phyloP scores from a whole-genome alignment of 2,888 invertebrate species.

The Melanostoma scalare region DNA sequence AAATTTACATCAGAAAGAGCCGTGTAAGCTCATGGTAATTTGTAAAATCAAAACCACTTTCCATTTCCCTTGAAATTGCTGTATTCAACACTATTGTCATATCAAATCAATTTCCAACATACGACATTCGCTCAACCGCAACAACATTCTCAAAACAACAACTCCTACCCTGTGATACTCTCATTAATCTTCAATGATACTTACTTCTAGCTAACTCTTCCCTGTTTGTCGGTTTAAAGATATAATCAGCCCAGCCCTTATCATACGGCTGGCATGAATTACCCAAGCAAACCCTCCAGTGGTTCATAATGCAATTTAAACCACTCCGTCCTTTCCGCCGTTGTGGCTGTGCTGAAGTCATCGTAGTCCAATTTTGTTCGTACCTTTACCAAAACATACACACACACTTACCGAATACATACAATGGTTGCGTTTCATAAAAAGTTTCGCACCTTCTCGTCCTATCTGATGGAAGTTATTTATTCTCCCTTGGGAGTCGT shows the following conservation, averaged over 20 bases:
- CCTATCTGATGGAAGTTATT: not conserved
- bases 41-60: no score
- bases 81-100: no score
- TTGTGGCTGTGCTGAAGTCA: not conserved
- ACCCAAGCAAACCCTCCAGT: slow-evolving; percentile 42
- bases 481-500: slow-evolving; percentile 30
- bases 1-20: no score
- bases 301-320: slow-evolving; percentile 43
- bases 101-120: no score
- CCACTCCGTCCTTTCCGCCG: not conserved
- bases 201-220: no score
- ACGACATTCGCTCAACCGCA: no score
- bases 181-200: no score
- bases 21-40: no score
- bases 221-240: no score
- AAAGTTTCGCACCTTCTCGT: slow-evolving; percentile 51
- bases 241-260: slow-evolving; percentile 36
- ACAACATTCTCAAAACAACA: no score
- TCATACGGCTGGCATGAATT: slow-evolving; percentile 57
- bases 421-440: slow-evolving; percentile 31
- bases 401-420: not conserved
- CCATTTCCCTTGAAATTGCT: no score
- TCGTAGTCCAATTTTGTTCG: not conserved
- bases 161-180: no score
- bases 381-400: not conserved